Evolutionary conservation across 2,797 vertebrate species (phyloP), one percentile per base, ranked within the genome.

Genomic region (Garrulus glandarius): DNA sequence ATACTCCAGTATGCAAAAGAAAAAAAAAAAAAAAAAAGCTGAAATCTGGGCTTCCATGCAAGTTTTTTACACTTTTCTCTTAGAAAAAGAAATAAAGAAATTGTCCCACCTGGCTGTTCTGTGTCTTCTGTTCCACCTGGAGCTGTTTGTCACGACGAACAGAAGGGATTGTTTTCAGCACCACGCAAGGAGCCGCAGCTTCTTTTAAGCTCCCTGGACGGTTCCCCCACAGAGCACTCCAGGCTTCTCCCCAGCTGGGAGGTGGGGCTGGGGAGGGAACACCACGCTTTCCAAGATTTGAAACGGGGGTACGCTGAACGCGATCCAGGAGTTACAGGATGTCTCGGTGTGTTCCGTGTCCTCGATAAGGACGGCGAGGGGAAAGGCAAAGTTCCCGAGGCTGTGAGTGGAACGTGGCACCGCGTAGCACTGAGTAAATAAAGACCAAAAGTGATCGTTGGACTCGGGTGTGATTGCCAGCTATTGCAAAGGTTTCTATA

Each of bases 341-440:
- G 64, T 61, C 84, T 47, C 17, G 2, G 43, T 30, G 74, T 8
- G 53, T n/a, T 78, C 61, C 20, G 26, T 37, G 70, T 34, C 8
- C 84, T 30, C 11, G 1, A 6, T 13, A 47, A 69, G 17, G 22
- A 3, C 79, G 30, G 67, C 27, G 2, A 16, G 70, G 67, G 82
- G 55, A 93, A 93, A 93, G 37, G 79, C 87, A 85, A 80, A 92
- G 87, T 96, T 97, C 93, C 87, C 30, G 49, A 41, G 32, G 80
- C 64, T 65, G 93, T 84, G 88, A 85, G 72, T 76, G 78, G 96
- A 96, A 91, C 84, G 34, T 75, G 93, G 96, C 84, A 96, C 89
- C 0, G 72, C 3, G 53, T 11, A 81, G 87, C 78, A 84, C 96
- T 93, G 87, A 91, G 84, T 68, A 96, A 98, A 97, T 77, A 97